Conservation (phyloP, 2,797 vertebrate species). For the Psittacula echo region DNA sequence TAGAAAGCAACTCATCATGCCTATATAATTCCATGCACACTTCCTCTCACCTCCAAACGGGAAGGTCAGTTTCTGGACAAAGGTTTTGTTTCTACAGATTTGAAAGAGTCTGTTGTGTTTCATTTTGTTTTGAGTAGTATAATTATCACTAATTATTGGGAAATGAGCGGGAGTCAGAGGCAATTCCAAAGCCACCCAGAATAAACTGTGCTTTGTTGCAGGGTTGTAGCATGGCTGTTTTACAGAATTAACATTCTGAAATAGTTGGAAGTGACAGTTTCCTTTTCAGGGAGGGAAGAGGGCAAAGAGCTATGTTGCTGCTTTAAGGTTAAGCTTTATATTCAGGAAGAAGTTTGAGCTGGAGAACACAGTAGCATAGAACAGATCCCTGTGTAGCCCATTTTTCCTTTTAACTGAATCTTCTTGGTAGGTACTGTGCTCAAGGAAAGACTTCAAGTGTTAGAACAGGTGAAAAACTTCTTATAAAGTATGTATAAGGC, state of each 20-base stretch:
- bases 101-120: conserved; percentile 76
- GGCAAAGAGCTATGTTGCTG: conserved; percentile 28
- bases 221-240: conserved; percentile 42
- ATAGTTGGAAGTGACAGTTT: conserved; percentile 75
- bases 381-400: not conserved
- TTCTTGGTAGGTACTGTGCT: not conserved
- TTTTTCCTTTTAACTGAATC: not conserved
- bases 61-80: conserved; percentile 77
- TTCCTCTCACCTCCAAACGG: conserved; percentile 77
- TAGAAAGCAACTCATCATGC: conserved; percentile 67
- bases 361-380: not conserved
- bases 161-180: conserved; percentile 78
- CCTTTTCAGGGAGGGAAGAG: conserved; percentile 48
- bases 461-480: conserved; percentile 4
- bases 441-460: not conserved
- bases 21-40: conserved; percentile 66
- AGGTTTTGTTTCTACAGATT: conserved; percentile 68
- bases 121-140: conserved; percentile 74
- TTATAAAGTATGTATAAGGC: not conserved
- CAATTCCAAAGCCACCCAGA: conserved; percentile 77
- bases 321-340: conserved; percentile 34
- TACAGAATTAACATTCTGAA: conserved; percentile 71
- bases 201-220: conserved; percentile 76
- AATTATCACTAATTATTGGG: conserved; percentile 82
- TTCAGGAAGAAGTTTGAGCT: not conserved